A percentile compares a stretch with the other conserved stretches of the same genome.
phyloP scores from a whole-genome alignment of 2,888 invertebrate species.

The Neoscelio sp. region DNA sequence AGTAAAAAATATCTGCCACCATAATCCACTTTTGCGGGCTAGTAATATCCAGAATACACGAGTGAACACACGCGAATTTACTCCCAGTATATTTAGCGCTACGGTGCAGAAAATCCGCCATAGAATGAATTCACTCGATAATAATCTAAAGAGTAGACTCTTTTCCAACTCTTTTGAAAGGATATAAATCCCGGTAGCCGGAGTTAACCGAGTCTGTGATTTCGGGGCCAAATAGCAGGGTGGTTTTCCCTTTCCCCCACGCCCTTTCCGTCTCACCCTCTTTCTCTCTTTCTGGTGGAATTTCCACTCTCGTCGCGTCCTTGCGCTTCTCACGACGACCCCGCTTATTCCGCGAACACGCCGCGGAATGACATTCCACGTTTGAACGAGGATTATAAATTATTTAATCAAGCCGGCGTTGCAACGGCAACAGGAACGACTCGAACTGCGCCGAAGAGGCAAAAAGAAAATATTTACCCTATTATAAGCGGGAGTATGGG shows the following conservation, averaged over 20 bases:
- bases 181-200: conserved; percentile 62
- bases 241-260: conserved; percentile 25
- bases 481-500: conserved; percentile 74
- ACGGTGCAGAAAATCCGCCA: conserved; percentile 1
- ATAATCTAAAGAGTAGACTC: conserved; percentile 37
- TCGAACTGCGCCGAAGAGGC: conserved; percentile 66
- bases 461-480: conserved; percentile 81
- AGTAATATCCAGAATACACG: too few relatives aligned
- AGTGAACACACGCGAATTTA: too few relatives aligned
- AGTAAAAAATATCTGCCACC: too few relatives aligned
- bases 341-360: conserved; percentile 18
- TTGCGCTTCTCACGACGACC: conserved; percentile 27
- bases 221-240: conserved; percentile 64
- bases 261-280: background rate
- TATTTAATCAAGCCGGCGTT: conserved; percentile 80
- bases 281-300: conserved; percentile 3
- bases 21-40: too few relatives aligned
- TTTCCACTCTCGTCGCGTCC: conserved; percentile 36
- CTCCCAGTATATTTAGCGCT: conserved; percentile 17
- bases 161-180: conserved; percentile 65
- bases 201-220: conserved; percentile 73
- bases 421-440: conserved; percentile 39
- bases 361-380: conserved; percentile 76
- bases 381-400: conserved; percentile 79
- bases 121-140: conserved; percentile 38